phyloP scores from a whole-genome alignment of 2,888 invertebrate species.

The Diloba caeruleocephala region DNA sequence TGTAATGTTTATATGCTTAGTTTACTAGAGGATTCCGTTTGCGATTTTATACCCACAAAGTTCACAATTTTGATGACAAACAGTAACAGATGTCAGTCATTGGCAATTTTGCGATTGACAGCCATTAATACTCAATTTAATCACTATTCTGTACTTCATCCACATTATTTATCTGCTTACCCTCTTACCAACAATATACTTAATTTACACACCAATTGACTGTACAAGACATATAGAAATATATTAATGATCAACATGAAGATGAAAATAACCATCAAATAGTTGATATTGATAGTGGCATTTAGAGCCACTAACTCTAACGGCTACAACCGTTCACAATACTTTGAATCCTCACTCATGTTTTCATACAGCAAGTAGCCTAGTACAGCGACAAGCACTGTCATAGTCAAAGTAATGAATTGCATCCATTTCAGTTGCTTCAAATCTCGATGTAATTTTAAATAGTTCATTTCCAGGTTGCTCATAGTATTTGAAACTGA shows the following conservation, averaged over 20 bases:
- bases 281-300: constrained; percentile 67
- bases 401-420: constrained; percentile 71
- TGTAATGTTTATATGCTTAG: too few relatives aligned
- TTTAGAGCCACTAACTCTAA: constrained; percentile 70
- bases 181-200: constrained; percentile 47
- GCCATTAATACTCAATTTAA: too few relatives aligned
- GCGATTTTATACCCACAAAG: too few relatives aligned
- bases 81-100: too few relatives aligned
- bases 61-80: too few relatives aligned
- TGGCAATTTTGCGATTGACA: too few relatives aligned
- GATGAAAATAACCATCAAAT: constrained; percentile 54
- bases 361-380: constrained; percentile 75
- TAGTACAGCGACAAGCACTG: constrained; percentile 67
- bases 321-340: constrained; percentile 80
- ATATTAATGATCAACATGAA: constrained; percentile 62
- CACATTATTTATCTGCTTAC: too few relatives aligned
- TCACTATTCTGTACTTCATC: too few relatives aligned
- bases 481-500: constrained; percentile 92
- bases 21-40: too few relatives aligned
- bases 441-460: constrained; percentile 69
- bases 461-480: constrained; percentile 75
- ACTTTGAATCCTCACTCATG: constrained; percentile 65
- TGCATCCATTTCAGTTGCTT: constrained; percentile 74
- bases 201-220: constrained; percentile 61
- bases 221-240: constrained; percentile 61